phyloP scores from a whole-genome alignment of 2,113 vertebrate genomes.

The Platanista minor region DNA sequence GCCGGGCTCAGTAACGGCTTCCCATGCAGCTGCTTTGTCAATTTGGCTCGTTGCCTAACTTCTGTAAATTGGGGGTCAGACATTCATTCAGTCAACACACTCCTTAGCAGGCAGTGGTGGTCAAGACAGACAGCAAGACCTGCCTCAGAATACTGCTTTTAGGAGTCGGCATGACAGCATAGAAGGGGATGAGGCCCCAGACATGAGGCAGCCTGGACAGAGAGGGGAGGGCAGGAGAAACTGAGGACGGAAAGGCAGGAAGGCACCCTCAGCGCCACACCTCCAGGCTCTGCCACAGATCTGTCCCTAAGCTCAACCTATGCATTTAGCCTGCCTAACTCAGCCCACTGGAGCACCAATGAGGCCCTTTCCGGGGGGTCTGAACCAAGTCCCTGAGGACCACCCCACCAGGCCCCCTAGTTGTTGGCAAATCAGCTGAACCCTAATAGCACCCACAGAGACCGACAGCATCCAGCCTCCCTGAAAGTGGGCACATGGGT shows the following conservation, averaged over 20 bases:
- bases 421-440: background rate
- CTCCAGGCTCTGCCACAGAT: background rate
- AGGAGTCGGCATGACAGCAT: accelerated
- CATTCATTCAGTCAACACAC: background rate
- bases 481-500: accelerated
- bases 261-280: background rate
- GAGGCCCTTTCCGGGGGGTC: background rate
- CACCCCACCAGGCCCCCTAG: background rate
- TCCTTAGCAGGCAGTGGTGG: background rate
- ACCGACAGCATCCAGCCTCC: background rate
- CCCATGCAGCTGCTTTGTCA: background rate
- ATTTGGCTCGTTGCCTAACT: background rate
- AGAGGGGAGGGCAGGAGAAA: background rate
- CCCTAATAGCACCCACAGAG: background rate
- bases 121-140: background rate
- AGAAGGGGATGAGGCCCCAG: background rate
- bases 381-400: background rate
- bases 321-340: background rate
- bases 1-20: no score
- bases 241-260: background rate
- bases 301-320: background rate
- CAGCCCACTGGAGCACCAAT: background rate
- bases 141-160: background rate
- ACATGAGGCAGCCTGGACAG: background rate
- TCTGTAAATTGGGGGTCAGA: background rate